phyloP scores from a whole-genome alignment of 2,888 invertebrate species.

The Thereva unica region DNA sequence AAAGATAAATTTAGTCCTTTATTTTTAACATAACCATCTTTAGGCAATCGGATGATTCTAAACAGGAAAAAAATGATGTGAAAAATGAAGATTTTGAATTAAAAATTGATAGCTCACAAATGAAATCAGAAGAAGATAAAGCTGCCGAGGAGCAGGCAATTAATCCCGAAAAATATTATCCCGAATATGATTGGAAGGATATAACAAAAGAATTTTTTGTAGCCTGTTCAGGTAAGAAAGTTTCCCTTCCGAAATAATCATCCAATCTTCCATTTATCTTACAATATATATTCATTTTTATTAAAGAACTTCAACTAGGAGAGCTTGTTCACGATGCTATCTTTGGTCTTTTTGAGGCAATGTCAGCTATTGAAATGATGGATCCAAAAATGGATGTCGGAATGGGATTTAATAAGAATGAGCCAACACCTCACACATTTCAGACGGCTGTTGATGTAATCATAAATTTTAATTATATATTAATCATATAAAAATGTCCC shows the following conservation, averaged over 20 bases:
- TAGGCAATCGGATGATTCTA: background rate
- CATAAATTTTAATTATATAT: slow-evolving; percentile 14
- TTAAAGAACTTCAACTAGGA: slow-evolving; percentile 77
- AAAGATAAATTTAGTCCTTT: background rate
- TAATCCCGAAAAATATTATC: slow-evolving; percentile 46
- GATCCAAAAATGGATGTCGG: slow-evolving; percentile 99
- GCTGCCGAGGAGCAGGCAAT: background rate
- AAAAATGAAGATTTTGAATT: too few relatives aligned
- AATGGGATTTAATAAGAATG: slow-evolving; percentile 90
- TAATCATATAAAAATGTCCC: background rate
- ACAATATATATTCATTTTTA: background rate
- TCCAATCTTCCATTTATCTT: background rate
- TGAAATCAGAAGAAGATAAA: background rate
- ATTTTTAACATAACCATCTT: background rate
- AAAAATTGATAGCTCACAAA: too few relatives aligned
- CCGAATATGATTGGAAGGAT: slow-evolving; percentile 55
- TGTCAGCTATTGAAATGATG: slow-evolving; percentile 99
- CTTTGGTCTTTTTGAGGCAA: slow-evolving; percentile 94
- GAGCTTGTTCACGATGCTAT: slow-evolving; percentile 89
- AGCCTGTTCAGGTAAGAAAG: slow-evolving; percentile 62
- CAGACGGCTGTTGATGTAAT: slow-evolving; percentile 81
- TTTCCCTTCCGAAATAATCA: background rate
- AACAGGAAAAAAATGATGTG: too few relatives aligned
- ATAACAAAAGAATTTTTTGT: slow-evolving; percentile 64
- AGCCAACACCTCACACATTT: slow-evolving; percentile 82